Evolutionary conservation across 2,797 vertebrate genomes (phyloP), one percentile per base, ranked within the genome.

Genomic region (Epinephelus awoara): DNA sequence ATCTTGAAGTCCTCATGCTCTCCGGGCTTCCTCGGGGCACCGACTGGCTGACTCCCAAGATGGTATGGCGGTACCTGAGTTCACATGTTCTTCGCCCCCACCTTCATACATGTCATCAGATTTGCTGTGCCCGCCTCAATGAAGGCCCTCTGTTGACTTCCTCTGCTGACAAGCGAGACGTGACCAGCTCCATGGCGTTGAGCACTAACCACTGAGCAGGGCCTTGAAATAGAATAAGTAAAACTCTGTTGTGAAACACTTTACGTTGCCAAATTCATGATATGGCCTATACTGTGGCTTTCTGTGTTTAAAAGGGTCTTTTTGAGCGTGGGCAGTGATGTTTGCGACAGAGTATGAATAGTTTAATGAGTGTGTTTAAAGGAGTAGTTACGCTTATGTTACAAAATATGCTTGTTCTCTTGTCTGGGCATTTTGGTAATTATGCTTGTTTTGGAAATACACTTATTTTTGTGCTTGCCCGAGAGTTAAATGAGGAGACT

Each of bases 161-260:
- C 94, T 95, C 91, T 94, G 94, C 86, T 95, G 94, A 96, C 93
- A 96, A 94, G 91, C 34, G 56, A 84, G 83, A 86, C 42, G 49
- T 75, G 88, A 90, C 75, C 82, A 78, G 80, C 85, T 82, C 69
- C 27, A 6, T 66, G 80, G 85, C 62, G 74, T 82, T 91, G 84
- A 93, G 83, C 76, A 9, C 84, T 84, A 84, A 85, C 83, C 89
- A 67, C 88, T 77, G 59, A 89, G 84, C 83, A 46, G 80, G 49
- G 76, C 75, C 77, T 72, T 83, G 56, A 79, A 85, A 79, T 49
- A 84, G 89, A 87, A 95, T 90, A 93, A 92, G 90, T 82, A 83
- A 85, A 85, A 90, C 81, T 89, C 76, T 92, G 88, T 93, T 89
- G 75, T 83, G 79, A 83, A 89, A 87, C 72, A 50, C 50, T 71